phyloP scores from a whole-genome alignment of 1,140 invertebrate species.

The Dreissena polymorpha region DNA sequence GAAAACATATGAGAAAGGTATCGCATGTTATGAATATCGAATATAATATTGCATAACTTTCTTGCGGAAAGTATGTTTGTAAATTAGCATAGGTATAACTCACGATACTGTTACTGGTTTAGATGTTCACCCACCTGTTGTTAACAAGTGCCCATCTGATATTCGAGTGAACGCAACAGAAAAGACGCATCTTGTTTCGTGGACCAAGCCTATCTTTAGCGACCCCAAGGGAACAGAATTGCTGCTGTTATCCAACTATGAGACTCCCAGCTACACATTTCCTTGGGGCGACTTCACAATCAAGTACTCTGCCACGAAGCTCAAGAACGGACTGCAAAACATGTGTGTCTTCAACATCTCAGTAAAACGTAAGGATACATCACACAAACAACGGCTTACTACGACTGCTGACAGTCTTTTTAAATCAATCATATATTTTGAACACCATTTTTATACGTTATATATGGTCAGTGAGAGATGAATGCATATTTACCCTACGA shows the following conservation, averaged over 20 bases:
- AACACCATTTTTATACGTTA: too few relatives aligned
- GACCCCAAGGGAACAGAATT: constrained; percentile 47
- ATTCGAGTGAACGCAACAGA: constrained; percentile 28
- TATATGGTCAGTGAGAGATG: too few relatives aligned
- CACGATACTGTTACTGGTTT: too few relatives aligned
- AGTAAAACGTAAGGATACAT: constrained; percentile 39
- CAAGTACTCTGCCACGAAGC: constrained; percentile 44
- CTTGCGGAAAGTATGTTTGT: too few relatives aligned
- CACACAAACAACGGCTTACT: too few relatives aligned
- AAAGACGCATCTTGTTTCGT: not conserved
- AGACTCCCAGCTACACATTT: constrained; percentile 13
- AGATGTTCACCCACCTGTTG: constrained; percentile 39
- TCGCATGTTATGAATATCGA: too few relatives aligned
- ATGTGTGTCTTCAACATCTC: constrained; percentile 42
- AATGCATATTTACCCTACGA: too few relatives aligned
- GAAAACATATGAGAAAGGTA: not conserved
- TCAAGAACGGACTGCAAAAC: constrained; percentile 38
- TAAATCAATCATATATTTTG: too few relatives aligned
- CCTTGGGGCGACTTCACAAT: constrained; percentile 53
- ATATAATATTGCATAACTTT: too few relatives aligned
- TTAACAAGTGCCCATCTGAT: constrained; percentile 11
- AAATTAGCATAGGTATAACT: too few relatives aligned
- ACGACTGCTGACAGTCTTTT: too few relatives aligned
- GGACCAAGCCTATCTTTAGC: constrained; percentile 41
- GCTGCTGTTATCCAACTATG: constrained; percentile 41